phyloP scores from a whole-genome alignment of 1,140 invertebrate genomes.

The Rhyzopertha dominica region DNA sequence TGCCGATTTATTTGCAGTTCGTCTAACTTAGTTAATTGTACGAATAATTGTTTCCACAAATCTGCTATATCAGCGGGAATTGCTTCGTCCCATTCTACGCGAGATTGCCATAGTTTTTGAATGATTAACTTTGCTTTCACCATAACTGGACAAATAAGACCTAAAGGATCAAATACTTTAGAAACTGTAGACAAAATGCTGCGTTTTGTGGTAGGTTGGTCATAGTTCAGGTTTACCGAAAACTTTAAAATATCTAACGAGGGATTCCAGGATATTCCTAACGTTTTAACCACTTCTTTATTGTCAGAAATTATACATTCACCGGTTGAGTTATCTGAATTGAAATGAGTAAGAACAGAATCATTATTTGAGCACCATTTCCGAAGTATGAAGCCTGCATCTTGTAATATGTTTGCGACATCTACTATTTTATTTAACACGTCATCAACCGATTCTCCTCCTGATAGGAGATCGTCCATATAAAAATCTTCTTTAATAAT shows the following conservation, averaged over 20 bases:
- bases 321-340: conserved; percentile 4
- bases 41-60: conserved; percentile 22
- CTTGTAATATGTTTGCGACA: no score
- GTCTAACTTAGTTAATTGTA: conserved; percentile 9
- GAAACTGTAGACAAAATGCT: conserved; percentile 37
- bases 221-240: conserved; percentile 17
- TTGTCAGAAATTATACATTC: conserved; percentile 10
- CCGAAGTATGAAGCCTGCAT: no score
- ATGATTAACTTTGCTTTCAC: conserved; percentile 44
- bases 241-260: conserved; percentile 34
- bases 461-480: conserved; percentile 13
- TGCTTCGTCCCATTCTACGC: conserved; percentile 45
- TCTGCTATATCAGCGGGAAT: conserved; percentile 25
- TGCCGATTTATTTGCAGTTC: conserved; percentile 18
- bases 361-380: no score
- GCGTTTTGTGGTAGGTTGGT: conserved; percentile 39
- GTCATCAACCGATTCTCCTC: no score
- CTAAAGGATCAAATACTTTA: conserved; percentile 48
- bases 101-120: conserved; percentile 43
- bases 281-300: conserved; percentile 27
- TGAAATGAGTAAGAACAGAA: conserved; percentile 1
- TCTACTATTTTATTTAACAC: no score
- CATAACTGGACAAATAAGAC: conserved; percentile 41
- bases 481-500: conserved; percentile 3
- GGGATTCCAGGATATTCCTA: conserved; percentile 40